A percentile compares a stretch with the other conserved stretches of the same genome.
Evolutionary conservation across 2,113 vertebrate genomes (phyloP).

Genomic region (Oxyruncus cristatus): DNA sequence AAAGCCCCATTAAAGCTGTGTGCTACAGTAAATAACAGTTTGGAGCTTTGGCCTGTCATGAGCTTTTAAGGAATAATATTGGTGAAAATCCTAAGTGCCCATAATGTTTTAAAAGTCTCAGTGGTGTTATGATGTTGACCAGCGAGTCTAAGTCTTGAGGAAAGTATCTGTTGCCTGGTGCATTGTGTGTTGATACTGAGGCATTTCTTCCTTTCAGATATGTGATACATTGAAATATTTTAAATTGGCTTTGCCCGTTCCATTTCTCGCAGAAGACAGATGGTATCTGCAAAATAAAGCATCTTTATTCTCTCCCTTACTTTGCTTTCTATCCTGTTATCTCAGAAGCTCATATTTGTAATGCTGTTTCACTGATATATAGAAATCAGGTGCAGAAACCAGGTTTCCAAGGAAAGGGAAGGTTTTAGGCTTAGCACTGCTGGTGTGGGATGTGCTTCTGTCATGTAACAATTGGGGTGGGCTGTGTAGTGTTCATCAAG

Average conservation of each 20-base stretch:
- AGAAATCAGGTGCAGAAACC: neutral
- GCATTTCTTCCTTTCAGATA: neutral
- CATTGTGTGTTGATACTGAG: neutral
- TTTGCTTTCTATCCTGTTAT: constrained; percentile 3
- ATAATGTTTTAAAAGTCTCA: neutral
- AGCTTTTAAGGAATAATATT: neutral
- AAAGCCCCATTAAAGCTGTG: neutral
- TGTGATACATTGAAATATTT: neutral
- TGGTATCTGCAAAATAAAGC: constrained; percentile 16
- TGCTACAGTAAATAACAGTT: neutral
- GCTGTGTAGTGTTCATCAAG: neutral
- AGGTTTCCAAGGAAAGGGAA: neutral
- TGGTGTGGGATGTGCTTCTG: neutral
- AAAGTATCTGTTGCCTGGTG: neutral
- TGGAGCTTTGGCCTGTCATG: neutral
- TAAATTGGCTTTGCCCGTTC: neutral
- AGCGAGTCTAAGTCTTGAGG: neutral
- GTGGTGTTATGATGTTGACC: neutral
- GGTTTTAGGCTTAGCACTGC: neutral
- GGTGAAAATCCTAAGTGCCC: neutral
- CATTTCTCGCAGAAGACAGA: constrained; percentile 19
- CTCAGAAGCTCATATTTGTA: neutral
- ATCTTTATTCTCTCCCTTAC: neutral
- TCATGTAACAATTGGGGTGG: neutral
- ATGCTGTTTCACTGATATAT: neutral